A percentile compares a stretch with the other conserved stretches of the same genome.
Conservation (phyloP, 2,888 invertebrate species). For the Drosophila sordidula region DNA sequence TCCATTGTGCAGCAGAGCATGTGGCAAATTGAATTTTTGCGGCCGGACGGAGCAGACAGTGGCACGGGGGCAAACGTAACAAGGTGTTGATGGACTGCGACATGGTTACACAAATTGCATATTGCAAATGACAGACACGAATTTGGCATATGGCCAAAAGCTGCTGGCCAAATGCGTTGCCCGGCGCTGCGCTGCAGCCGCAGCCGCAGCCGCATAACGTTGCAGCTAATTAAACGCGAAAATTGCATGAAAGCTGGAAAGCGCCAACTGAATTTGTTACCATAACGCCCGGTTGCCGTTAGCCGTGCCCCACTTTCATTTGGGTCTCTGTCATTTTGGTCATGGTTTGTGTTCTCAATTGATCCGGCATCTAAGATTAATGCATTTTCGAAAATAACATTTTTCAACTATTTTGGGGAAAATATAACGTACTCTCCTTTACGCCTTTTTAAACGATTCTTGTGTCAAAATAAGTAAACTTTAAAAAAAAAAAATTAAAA, state of each 20-base stretch:
- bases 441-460: no score
- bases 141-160: slow-evolving; percentile 54
- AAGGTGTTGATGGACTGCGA: slow-evolving; percentile 78
- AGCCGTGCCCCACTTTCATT: no score
- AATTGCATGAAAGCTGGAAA: slow-evolving; percentile 54
- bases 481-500: no score
- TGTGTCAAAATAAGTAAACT: no score
- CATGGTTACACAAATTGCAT: slow-evolving; percentile 75
- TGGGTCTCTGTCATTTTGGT: neutral
- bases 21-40: slow-evolving; percentile 60
- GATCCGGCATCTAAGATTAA: neutral
- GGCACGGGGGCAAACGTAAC: slow-evolving; percentile 33
- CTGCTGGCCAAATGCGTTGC: slow-evolving; percentile 18
- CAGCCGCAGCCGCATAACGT: slow-evolving; percentile 35
- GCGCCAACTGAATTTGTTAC: slow-evolving; percentile 41
- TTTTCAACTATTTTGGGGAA: no score
- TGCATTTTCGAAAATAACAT: no score
- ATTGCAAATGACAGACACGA: slow-evolving; percentile 37
- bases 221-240: slow-evolving; percentile 76
- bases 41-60: slow-evolving; percentile 21
- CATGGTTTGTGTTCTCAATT: neutral
- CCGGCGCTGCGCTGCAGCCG: slow-evolving; percentile 19
- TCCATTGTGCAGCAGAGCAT: slow-evolving; percentile 44
- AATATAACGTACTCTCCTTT: no score
- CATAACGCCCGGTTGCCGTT: slow-evolving; percentile 14